phyloP scores from a whole-genome alignment of 2,797 vertebrate genomes.

The Artibeus lituratus region DNA sequence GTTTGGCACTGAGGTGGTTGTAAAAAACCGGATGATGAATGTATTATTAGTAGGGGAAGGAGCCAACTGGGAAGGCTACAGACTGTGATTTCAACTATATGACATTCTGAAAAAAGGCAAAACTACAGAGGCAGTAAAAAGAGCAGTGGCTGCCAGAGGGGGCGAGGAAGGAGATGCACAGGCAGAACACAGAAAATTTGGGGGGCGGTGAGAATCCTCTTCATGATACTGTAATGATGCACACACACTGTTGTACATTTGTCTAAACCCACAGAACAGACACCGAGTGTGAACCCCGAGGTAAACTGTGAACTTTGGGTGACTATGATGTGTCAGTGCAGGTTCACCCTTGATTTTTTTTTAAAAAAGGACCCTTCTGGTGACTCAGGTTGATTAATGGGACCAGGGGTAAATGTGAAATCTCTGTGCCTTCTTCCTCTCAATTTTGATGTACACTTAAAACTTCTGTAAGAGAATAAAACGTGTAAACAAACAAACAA shows the following conservation, averaged over 20 bases:
- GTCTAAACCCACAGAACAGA: not conserved
- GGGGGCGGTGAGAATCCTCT: not conserved
- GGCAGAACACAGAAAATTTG: not conserved
- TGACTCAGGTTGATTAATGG: not conserved
- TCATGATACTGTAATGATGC: not conserved
- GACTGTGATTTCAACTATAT: not conserved
- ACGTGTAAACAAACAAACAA: not conserved
- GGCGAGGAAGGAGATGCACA: rapidly evolving
- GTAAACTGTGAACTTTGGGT: not conserved
- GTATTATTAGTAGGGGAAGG: not conserved
- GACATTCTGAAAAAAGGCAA: not conserved
- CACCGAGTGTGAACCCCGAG: not conserved
- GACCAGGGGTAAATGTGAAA: not conserved
- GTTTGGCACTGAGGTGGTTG: not conserved
- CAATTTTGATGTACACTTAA: not conserved
- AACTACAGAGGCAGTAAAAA: not conserved
- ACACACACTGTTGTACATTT: not conserved
- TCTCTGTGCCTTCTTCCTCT: not conserved
- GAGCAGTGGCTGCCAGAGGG: not conserved
- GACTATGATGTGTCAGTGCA: not conserved
- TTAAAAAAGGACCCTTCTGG: not conserved
- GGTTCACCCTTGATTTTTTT: not conserved
- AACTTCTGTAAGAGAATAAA: not conserved
- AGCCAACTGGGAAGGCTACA: not conserved
- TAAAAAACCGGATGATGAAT: not conserved